Base-by-base conservation (phyloP, 2,888 invertebrate genomes). In the Caradrina kadenii region DNA sequence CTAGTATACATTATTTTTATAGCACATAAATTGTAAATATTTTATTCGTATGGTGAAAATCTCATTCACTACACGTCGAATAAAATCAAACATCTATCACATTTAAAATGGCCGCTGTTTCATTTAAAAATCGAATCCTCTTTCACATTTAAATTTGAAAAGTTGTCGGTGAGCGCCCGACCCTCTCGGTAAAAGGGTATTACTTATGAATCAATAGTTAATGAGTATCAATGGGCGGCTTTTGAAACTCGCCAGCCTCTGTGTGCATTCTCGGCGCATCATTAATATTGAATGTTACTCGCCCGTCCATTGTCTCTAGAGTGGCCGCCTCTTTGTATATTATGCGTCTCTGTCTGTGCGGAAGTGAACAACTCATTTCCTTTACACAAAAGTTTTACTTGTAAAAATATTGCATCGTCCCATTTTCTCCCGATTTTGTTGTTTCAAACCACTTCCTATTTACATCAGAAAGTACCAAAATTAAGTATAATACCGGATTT, bases 121-220 rank as follows among this genome's bases (percentile, higher is more conserved):
- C 73, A 85, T 88, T 92, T 87, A 88, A 91, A 92, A 93, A 88
- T 88, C 76, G 86, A 87, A 89, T 86, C 83, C 89, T 85, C 90
- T 90, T 91, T 91, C 89, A 88, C 83, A 93, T 94, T 94, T 92
- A 93, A 93, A 94, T 94, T 93, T 93, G 89, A 92, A 93, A 94
- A 93, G 92, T 93, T 93, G 91, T 90, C 88, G 90, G 89, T 86
- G 80, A 83, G 87, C 88, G 88, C 85, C 85, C 87, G 87, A 86
- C 83, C 89, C 83, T 88, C 85, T 90, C 90, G 91, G 92, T 92
- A 92, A 93, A 93, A 93, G 93, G 92, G 93, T 93, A 95, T 95
- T 95, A 95, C 94, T 95, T 95, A 95, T 95, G 94, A 95, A 93
- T 95, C 94, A 94, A 96, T 96, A 95, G 92, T 93, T 94, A 95